Conservation (phyloP, 2,797 vertebrate genomes). For the Chromis chromis region DNA sequence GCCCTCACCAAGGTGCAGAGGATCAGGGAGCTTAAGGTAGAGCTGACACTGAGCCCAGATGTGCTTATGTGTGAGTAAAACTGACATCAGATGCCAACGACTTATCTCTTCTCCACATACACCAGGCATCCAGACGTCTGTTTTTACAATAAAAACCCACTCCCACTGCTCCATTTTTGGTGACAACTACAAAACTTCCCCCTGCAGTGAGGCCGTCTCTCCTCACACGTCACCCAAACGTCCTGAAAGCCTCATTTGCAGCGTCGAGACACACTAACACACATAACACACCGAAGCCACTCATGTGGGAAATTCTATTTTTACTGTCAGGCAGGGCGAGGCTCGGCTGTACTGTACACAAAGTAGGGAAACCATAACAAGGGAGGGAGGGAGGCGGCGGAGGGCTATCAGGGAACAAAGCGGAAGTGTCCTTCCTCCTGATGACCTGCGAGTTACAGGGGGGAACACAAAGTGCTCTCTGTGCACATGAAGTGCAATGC, state of each 20-base stretch:
- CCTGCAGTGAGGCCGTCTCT: not conserved
- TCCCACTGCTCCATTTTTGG: not conserved
- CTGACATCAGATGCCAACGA: not conserved
- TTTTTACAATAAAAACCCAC: not conserved
- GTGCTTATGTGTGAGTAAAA: constrained; percentile 34
- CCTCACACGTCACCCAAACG: not conserved
- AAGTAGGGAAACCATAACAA: constrained; percentile 80
- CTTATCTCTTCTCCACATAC: not conserved
- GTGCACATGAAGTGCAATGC: constrained; percentile 29
- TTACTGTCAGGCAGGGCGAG: constrained; percentile 80
- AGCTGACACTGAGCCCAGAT: constrained; percentile 41
- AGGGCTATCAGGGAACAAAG: constrained; percentile 71
- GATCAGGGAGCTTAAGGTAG: constrained; percentile 44
- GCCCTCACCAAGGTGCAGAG: constrained; percentile 34
- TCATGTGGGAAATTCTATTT: constrained; percentile 84
- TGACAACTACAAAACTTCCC: not conserved
- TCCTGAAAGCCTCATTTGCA: constrained; percentile 29
- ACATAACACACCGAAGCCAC: constrained; percentile 47
- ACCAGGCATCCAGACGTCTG: not conserved
- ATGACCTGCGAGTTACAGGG: constrained; percentile 69
- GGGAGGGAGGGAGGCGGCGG: constrained; percentile 56
- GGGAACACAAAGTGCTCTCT: constrained; percentile 60
- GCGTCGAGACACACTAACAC: constrained; percentile 66
- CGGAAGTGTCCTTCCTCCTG: constrained; percentile 79
- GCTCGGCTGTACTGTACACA: constrained; percentile 75